Evolutionary conservation across 1,140 invertebrate species (phyloP).

Genomic region (Parasteatoda tepidariorum): DNA sequence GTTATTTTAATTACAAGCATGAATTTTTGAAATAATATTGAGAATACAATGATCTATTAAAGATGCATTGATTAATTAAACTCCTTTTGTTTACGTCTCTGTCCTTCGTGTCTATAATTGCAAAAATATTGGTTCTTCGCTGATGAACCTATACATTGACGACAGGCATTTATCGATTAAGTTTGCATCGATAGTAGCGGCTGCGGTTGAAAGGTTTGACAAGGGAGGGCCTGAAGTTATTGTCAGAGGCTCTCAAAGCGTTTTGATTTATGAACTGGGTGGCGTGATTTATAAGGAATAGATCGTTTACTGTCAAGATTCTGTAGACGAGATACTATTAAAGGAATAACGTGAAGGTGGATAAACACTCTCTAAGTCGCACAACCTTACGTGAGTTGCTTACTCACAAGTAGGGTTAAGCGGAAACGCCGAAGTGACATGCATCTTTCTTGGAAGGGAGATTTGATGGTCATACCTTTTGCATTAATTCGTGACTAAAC

Average conservation of each 20-base stretch:
- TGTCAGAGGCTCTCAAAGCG: slow-evolving; percentile 40
- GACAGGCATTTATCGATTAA: slow-evolving; percentile 14
- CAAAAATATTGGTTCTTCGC: too few species aligned
- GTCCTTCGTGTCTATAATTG: too few species aligned
- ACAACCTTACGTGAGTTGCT: background rate
- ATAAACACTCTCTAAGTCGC: background rate
- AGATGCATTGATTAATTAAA: too few species aligned
- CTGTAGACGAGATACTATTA: slow-evolving; percentile 2
- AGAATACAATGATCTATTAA: too few species aligned
- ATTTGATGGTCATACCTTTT: too few species aligned
- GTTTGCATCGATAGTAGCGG: slow-evolving; percentile 26
- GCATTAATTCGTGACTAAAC: too few species aligned
- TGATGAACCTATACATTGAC: slow-evolving; percentile 6
- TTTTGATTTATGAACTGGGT: slow-evolving; percentile 46
- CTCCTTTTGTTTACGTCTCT: too few species aligned
- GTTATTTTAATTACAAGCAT: too few species aligned
- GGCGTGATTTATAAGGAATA: slow-evolving; percentile 50
- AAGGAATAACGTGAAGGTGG: background rate
- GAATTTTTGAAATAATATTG: too few species aligned
- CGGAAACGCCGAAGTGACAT: too few species aligned
- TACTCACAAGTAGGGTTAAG: background rate
- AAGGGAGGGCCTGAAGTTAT: slow-evolving; percentile 39
- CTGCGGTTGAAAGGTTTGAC: slow-evolving; percentile 44
- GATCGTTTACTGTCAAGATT: slow-evolving; percentile 47
- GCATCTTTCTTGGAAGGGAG: too few species aligned